Conservation (phyloP, 2,113 vertebrate species). For the Sinocyclocheilus anophthalmus region DNA sequence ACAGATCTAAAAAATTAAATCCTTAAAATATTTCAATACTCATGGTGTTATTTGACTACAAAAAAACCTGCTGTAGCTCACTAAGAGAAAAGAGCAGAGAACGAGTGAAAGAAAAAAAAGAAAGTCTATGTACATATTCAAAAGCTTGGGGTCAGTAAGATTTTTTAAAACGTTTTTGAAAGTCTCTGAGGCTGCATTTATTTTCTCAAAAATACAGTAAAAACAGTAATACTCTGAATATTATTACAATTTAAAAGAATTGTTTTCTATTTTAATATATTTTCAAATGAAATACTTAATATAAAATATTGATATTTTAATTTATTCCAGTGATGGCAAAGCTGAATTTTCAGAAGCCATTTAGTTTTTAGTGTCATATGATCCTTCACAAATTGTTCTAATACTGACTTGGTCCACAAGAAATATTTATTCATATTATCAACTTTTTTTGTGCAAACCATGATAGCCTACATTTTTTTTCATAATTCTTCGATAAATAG, state of each 20-base stretch:
- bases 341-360: background rate
- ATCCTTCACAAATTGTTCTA: background rate
- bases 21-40: background rate
- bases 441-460: background rate
- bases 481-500: background rate
- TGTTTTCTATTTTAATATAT: too few species aligned
- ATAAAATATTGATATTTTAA: too few species aligned
- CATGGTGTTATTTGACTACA: background rate
- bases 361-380: background rate
- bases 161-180: too few species aligned
- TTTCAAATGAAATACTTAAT: too few species aligned
- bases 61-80: background rate
- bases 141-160: too few species aligned
- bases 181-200: too few species aligned
- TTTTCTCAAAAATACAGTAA: too few species aligned
- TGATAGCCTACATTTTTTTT: background rate
- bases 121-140: too few species aligned
- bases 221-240: too few species aligned
- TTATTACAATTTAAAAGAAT: too few species aligned
- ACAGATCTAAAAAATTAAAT: background rate
- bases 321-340: background rate
- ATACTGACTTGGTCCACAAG: background rate
- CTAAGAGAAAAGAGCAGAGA: background rate
- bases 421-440: background rate
- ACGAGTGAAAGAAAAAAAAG: background rate